Percentiles rank a stretch among this genome's conserved stretches.
These are phyloP conservation scores for Automeris io DNA, from an alignment of 2,888 invertebrate genomes.

Conservation along the genomic window DNA sequence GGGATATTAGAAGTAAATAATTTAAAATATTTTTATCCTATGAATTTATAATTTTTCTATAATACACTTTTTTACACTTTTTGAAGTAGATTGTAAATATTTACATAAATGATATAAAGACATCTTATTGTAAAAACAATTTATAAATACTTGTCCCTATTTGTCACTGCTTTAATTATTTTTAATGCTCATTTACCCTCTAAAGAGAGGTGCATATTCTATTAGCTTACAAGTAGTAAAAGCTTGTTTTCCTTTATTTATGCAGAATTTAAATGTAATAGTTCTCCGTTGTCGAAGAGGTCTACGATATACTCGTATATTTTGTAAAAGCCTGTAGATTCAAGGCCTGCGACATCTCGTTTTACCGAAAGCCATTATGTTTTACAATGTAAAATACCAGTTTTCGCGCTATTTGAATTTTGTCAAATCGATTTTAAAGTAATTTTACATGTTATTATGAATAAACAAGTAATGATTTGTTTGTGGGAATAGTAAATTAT, in stretches of 20 bases:
- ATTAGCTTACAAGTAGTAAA: constrained; percentile 5
- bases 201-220: constrained; percentile 6
- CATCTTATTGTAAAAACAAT: too few relatives aligned
- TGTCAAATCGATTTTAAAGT: constrained; percentile 32
- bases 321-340: constrained; percentile 48
- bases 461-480: constrained; percentile 30
- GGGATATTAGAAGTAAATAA: too few relatives aligned
- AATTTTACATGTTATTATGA: constrained; percentile 33
- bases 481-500: too few relatives aligned
- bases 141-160: neutral
- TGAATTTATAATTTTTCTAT: too few relatives aligned
- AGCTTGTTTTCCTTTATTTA: constrained; percentile 18
- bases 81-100: too few relatives aligned
- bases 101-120: too few relatives aligned
- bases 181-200: neutral
- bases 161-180: neutral
- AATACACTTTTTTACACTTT: too few relatives aligned
- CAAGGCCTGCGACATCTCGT: constrained; percentile 65
- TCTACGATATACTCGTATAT: constrained; percentile 33
- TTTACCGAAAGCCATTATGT: constrained; percentile 57
- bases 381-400: constrained; percentile 54
- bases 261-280: constrained; percentile 42
- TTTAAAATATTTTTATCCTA: too few relatives aligned
- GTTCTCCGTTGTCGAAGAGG: constrained; percentile 30
- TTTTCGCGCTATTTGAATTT: constrained; percentile 33